Evolutionary conservation across 1,140 invertebrate genomes (phyloP).

Genomic region (Saccostrea cuccullata): DNA sequence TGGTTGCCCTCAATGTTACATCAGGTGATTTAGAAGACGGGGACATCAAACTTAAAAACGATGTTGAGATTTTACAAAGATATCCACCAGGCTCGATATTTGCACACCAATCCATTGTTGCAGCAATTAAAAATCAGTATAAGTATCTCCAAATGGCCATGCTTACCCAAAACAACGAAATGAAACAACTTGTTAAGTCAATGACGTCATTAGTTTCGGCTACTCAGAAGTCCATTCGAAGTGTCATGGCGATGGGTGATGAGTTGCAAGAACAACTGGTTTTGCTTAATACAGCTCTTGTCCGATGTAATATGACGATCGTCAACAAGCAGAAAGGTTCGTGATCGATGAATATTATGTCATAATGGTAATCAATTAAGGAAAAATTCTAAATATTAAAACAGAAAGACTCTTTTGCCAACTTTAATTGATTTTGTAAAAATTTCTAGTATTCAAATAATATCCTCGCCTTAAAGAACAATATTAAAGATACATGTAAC

Average conservation of each 20-base stretch:
- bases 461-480: too few relatives aligned
- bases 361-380: too few relatives aligned
- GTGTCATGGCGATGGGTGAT: slow-evolving; percentile 53
- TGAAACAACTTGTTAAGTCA: slow-evolving; percentile 54
- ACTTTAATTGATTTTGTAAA: too few relatives aligned
- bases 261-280: slow-evolving; percentile 54
- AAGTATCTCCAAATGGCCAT: slow-evolving; percentile 66
- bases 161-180: slow-evolving; percentile 61
- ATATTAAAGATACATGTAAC: too few relatives aligned
- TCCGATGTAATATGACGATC: slow-evolving; percentile 55
- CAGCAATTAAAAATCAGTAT: slow-evolving; percentile 67
- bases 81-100: slow-evolving; percentile 33
- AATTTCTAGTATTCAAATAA: too few relatives aligned
- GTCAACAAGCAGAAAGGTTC: slow-evolving; percentile 51
- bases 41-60: slow-evolving; percentile 50
- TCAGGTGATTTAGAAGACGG: slow-evolving; percentile 50
- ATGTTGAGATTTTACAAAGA: slow-evolving; percentile 53
- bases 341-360: not conserved
- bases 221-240: slow-evolving; percentile 54
- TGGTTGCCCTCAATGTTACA: slow-evolving; percentile 55
- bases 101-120: slow-evolving; percentile 60
- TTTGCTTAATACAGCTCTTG: slow-evolving; percentile 51
- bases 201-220: slow-evolving; percentile 56
- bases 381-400: too few relatives aligned
- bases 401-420: too few relatives aligned